Base-by-base conservation (phyloP, 1,140 invertebrate genomes). In the Anagrus nilaparvatae region DNA sequence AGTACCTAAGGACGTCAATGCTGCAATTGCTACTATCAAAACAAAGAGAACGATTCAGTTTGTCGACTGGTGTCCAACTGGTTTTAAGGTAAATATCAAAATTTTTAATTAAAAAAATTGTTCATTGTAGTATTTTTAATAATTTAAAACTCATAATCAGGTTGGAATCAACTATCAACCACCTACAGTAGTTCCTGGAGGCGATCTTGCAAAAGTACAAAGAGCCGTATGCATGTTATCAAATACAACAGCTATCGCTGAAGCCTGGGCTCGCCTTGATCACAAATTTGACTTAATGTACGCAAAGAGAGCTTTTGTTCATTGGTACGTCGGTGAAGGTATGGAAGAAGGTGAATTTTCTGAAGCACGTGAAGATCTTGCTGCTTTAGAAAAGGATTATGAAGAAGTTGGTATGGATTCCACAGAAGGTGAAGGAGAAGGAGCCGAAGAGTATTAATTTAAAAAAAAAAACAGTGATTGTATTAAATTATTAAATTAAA, bases 51-150 rank as follows among this genome's bases (percentile, higher is more conserved):
- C 70, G 40, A 75, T 77, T 31, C 74, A 75, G 49, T 77, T 76
- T 58, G 82, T 84, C 3, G 83, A 84, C 61, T 85, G 82, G 81
- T 84, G 81, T 61, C 82, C 82, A 9, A 76, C 74, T 47, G 74
- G 74, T 39, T 76, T 78, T 53, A 78, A 67, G 58, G 61, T 59
- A 38, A 35, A 18, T 32, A 51, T 42, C 12, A 61, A 67, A 38
- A 10, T 18, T 9, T 13, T 33, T 10, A 24, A 16, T 20, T 43
- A 67, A 69, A 30, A 19, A 71, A 56, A 34, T 32, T n/a, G n/a
- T n/a, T n/a, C n/a, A n/a, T n/a, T n/a, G n/a, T n/a, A n/a, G n/a
- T 40, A 37, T 25, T 47, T 37, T 42, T 30, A 37, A 44, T 64
- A 70, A 16, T 70, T 53, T 14, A 56, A 62, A 30, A 75, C 10